These are phyloP conservation scores for Diadophis punctatus DNA, from an alignment of 2,113 vertebrate genomes.

Conservation along the genomic window DNA sequence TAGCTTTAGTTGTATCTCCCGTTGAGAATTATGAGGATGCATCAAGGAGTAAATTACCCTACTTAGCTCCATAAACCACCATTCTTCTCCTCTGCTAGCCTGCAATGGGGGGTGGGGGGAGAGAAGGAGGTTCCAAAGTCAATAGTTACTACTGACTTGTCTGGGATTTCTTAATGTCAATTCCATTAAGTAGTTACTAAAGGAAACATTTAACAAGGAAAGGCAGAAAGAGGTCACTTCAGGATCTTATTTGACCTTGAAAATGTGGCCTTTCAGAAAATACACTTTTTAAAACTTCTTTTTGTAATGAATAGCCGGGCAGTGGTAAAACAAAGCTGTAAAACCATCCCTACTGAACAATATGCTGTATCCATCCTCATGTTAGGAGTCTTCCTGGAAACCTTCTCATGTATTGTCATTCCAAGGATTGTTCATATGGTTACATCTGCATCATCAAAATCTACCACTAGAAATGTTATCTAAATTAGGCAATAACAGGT, in stretches of 20 bases:
- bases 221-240: not conserved
- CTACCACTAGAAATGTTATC: not conserved
- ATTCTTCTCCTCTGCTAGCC: not conserved
- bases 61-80: too few species aligned
- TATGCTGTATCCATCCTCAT: not conserved
- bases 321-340: not conserved
- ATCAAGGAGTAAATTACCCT: not conserved
- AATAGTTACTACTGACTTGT: not conserved
- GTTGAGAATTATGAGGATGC: not conserved
- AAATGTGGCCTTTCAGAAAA: not conserved
- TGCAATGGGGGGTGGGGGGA: not conserved
- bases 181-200: not conserved
- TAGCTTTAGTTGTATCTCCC: not conserved
- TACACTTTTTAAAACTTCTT: not conserved
- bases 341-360: not conserved
- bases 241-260: not conserved
- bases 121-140: not conserved
- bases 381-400: not conserved
- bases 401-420: not conserved
- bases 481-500: not conserved
- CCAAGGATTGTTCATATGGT: not conserved
- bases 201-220: not conserved
- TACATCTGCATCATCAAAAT: not conserved
- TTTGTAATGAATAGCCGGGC: not conserved
- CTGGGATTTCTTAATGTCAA: not conserved